Evolutionary conservation across 2,113 vertebrate genomes (phyloP).

Genomic region (Sinocyclocheilus rhinocerous): DNA sequence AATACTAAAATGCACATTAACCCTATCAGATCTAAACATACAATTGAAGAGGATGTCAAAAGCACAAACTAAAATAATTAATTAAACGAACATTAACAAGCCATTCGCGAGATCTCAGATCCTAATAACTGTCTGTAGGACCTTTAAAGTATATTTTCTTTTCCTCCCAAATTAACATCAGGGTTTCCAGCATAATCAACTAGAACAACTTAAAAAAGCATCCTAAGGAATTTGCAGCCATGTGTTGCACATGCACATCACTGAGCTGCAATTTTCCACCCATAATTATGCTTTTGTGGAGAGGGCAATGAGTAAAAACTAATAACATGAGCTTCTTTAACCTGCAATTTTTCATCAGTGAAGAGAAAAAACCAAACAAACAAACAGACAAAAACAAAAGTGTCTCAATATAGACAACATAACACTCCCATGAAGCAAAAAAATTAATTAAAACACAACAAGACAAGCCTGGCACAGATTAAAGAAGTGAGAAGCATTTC

Average conservation of each 20-base stretch:
- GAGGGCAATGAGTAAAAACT: constrained; percentile 21
- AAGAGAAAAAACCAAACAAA: neutral
- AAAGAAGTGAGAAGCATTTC: neutral
- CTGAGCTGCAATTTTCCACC: neutral
- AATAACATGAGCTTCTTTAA: constrained; percentile 24
- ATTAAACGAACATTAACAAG: neutral
- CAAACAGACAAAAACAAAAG: neutral
- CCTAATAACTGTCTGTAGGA: neutral
- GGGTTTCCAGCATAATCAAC: neutral
- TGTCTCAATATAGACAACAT: neutral
- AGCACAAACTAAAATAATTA: neutral
- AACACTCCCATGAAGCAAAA: neutral
- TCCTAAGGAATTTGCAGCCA: constrained; percentile 8
- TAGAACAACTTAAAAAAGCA: constrained; percentile 17
- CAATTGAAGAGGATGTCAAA: neutral
- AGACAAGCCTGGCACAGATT: neutral
- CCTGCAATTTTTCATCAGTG: neutral
- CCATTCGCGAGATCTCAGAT: neutral
- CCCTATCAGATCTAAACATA: neutral
- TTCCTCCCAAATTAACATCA: neutral
- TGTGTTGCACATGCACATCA: constrained; percentile 19
- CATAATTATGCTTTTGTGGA: constrained; percentile 21
- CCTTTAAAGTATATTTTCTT: neutral
- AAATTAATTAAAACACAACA: constrained; percentile 15
- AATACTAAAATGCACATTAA: constrained; percentile 16